Conservation (phyloP, 2,113 vertebrate genomes). For the Corythaeola cristata region DNA sequence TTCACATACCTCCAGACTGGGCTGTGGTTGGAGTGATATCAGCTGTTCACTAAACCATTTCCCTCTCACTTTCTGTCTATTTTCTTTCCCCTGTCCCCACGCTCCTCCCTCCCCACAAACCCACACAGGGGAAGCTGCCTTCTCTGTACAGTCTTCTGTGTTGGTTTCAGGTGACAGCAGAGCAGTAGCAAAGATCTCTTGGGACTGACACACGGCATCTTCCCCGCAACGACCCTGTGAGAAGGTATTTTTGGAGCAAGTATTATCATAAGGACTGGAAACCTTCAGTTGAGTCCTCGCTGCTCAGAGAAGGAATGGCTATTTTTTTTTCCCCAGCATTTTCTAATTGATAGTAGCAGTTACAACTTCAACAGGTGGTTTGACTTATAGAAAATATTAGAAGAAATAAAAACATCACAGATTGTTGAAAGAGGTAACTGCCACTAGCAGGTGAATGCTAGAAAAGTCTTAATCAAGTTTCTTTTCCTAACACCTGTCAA, state of each 20-base stretch:
- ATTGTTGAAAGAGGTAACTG: background rate
- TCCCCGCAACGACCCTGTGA: rapidly evolving
- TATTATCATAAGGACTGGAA: background rate
- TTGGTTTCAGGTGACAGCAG: background rate
- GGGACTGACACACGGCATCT: rapidly evolving
- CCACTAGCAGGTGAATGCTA: background rate
- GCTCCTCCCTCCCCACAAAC: background rate
- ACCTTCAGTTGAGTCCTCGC: background rate
- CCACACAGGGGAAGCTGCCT: background rate
- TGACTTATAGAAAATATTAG: background rate
- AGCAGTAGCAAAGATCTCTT: background rate
- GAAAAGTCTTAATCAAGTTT: background rate
- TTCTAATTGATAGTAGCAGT: background rate
- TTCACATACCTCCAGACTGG: background rate
- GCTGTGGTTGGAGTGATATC: rapidly evolving
- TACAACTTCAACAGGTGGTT: background rate
- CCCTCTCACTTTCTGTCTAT: background rate
- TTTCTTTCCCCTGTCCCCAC: background rate
- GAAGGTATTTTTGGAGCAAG: background rate
- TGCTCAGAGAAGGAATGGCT: background rate
- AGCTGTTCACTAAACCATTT: background rate
- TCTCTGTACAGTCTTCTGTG: background rate
- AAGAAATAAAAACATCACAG: background rate
- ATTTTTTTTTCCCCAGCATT: background rate
- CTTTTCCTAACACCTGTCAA: background rate